phyloP scores from a whole-genome alignment of 2,888 invertebrate genomes.

The Mantis religiosa region DNA sequence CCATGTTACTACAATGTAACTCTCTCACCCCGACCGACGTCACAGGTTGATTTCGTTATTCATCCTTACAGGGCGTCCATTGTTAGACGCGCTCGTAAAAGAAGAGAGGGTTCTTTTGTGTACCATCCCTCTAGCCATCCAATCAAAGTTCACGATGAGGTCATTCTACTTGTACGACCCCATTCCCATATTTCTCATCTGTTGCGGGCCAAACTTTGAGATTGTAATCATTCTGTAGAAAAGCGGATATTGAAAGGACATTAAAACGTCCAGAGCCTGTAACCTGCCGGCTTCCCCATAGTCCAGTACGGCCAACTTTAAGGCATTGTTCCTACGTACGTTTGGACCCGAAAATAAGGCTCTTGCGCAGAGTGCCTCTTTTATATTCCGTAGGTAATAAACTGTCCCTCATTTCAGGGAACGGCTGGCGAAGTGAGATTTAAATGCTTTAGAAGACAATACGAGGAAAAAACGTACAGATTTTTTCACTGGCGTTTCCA shows the following conservation, averaged over 20 bases:
- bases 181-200: background rate
- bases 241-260: background rate
- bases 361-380: background rate
- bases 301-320: too few relatives aligned
- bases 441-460: too few relatives aligned
- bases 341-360: background rate
- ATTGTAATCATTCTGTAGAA: background rate
- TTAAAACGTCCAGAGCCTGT: background rate
- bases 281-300: background rate
- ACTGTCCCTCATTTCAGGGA: too few relatives aligned
- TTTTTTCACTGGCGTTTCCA: too few relatives aligned
- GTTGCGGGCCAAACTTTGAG: background rate
- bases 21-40: background rate
- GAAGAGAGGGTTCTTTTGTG: background rate
- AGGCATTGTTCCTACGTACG: background rate
- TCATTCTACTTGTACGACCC: background rate
- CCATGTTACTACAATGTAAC: background rate
- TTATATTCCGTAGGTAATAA: too few relatives aligned
- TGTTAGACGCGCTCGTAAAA: background rate
- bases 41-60: background rate
- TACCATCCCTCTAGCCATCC: background rate
- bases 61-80: background rate
- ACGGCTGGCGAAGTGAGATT: too few relatives aligned
- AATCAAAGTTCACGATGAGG: background rate
- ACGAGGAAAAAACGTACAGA: too few relatives aligned